Conservation (phyloP, 2,888 invertebrate species). For the Pammene fasciana region DNA sequence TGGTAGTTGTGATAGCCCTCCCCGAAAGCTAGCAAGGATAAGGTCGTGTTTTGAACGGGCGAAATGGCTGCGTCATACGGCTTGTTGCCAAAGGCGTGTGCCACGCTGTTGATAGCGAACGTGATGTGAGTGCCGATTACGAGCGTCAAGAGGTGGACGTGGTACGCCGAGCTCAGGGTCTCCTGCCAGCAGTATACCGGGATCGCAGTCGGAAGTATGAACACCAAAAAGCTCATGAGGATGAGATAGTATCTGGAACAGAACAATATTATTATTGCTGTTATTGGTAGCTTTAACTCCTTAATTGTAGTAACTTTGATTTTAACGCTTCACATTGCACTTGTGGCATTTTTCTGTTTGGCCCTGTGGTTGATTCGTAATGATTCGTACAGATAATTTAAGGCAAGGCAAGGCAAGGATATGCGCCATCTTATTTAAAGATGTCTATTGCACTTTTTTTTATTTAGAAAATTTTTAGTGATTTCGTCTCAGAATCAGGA, state of each 20-base stretch:
- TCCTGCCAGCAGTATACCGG: constrained; percentile 16
- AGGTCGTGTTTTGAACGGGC: not conserved
- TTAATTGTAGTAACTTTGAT: no score
- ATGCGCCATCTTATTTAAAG: no score
- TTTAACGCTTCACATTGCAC: no score
- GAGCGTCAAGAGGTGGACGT: not conserved
- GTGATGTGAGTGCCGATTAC: not conserved
- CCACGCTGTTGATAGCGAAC: not conserved
- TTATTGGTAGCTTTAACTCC: no score
- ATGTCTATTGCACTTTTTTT: no score
- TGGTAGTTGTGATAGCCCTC: not conserved
- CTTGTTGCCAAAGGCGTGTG: not conserved
- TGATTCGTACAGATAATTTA: no score
- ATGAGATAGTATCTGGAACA: constrained; percentile 9
- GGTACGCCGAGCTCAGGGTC: not conserved
- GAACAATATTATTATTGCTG: not conserved
- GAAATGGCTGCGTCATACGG: constrained; percentile 6
- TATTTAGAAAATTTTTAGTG: no score
- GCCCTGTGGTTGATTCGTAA: no score
- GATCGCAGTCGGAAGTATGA: not conserved
- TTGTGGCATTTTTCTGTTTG: no score
- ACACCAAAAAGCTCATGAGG: not conserved
- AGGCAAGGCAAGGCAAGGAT: no score
- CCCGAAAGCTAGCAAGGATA: not conserved
- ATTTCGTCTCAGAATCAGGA: no score